Base-by-base conservation (phyloP, 1,140 invertebrate species). In the Drosophila asahinai region DNA sequence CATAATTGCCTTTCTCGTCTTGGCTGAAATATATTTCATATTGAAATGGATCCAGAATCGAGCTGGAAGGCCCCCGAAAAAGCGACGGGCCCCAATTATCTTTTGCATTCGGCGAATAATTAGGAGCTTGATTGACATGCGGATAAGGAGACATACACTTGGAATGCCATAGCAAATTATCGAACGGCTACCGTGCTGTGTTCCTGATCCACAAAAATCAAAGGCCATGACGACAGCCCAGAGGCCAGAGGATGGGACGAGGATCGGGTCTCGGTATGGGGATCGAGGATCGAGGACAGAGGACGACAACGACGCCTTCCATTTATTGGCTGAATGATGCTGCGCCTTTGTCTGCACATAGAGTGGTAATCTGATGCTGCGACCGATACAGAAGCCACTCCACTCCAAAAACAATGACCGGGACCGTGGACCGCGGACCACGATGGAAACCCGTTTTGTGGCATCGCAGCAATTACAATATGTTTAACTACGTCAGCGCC, bases 131-230 rank as follows among this genome's bases (percentile, higher is more conserved):
- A 92, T 92, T 92, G 91, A 92, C 91, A 92, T 84, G 91, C 79
- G 91, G 91, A 92, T 92, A 92, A 92, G 91, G 83, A 91, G 91
- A 92, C 91, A 92, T 92, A 92, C 91, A 86, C 91, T 92, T 90
- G 91, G 91, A 91, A 92, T 92, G 91, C 91, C 84, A 78, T 84
- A 92, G 91, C 91, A 92, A 92, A 92, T 92, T 92, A 92, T 92
- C 91, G 87, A 90, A 84, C 91, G 83, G 91, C 91, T 92, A 92
- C 91, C 77, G 91, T 90, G 78, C 82, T 55, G 68, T 22, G 47
- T 27, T 45, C 57, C 66, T 91, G 86, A 91, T 91, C 86, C 86
- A 89, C 86, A 89, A 89, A 89, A 89, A 89, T 89, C 86, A 89
- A 86, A 91, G 82, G 82, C 67, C 60, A 55, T 70, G 67, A 76